These are phyloP conservation scores for Phylloscopus trochiloides DNA, from an alignment of 2,113 vertebrate genomes.

Conservation along the genomic window DNA sequence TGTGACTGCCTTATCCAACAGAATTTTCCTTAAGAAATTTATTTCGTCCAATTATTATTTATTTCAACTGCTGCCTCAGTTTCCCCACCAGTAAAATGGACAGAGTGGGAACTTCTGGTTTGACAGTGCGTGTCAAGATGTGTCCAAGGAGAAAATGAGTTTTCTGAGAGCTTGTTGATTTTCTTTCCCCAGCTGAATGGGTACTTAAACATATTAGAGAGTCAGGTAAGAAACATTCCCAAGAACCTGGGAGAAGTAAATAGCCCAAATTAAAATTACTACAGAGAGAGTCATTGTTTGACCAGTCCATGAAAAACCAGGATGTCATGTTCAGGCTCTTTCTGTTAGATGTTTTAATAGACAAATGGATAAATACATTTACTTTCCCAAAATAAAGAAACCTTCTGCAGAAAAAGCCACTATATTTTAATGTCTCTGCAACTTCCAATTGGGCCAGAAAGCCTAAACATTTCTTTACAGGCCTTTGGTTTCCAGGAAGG, in stretches of 20 bases:
- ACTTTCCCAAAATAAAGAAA: not conserved
- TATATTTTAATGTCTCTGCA: not conserved
- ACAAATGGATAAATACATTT: not conserved
- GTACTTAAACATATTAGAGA: not conserved
- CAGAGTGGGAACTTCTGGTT: not conserved
- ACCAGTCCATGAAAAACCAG: not conserved
- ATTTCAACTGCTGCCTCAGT: not conserved
- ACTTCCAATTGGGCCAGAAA: not conserved
- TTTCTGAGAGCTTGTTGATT: not conserved
- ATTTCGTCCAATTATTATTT: not conserved
- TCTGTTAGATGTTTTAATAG: not conserved
- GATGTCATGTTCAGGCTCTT: not conserved
- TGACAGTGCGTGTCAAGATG: not conserved
- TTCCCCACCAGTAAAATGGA: not conserved
- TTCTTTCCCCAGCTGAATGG: not conserved
- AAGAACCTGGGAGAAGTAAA: not conserved
- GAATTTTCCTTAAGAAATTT: not conserved
- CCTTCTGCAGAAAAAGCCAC: not conserved
- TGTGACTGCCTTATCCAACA: not conserved
- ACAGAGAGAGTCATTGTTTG: not conserved
- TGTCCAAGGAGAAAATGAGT: not conserved
- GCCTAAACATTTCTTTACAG: not conserved
- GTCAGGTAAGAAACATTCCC: not conserved
- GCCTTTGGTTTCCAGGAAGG: not conserved
- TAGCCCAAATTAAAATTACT: not conserved